Base-by-base conservation (phyloP, 2,888 invertebrate species). In the Stenchaetothrips biformis region DNA sequence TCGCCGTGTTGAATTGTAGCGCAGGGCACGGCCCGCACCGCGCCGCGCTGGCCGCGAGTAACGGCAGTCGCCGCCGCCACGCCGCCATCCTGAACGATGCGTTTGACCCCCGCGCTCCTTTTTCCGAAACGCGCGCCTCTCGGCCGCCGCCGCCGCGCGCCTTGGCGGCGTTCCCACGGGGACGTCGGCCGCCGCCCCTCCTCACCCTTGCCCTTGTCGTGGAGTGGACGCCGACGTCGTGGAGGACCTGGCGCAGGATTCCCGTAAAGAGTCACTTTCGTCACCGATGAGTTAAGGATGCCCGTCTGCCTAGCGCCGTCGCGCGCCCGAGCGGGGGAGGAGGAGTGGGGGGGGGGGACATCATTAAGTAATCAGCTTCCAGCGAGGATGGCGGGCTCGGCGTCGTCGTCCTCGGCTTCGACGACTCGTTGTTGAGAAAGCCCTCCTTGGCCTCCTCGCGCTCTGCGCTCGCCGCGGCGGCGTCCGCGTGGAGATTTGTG, bases 401-500 rank as follows among this genome's bases (percentile, higher is more conserved):
- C 18, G 13, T 1, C 53, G 53, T 2, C 53, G 13, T 53, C 53
- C 53, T 9, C 53, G 53, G 13, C 53, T 9, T 9, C 53, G 53
- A 16, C 13, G 53, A 53, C 53, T 53, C 53, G 53, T 7, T 21
- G 67, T 74, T 21, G 21, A 11, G 67, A 74, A 74, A 74, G 67
- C 67, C 11, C 7, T 25, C 67, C 67, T 21, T 4, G n/a, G 6
- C 18, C 21, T 67, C 67, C 21, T 67, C 67, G n/a, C n/a, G n/a
- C n/a, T 9, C 53, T 0, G 59, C 67, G 67, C 9, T 11, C 25
- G 21, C 67, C 7, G 67, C 67, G 21, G 21, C 25, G 7, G 67
- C 11, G 21, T 74, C 67, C 67, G 67, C 25, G 67, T 21, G 67
- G 67, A 74, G 67, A 74, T 74, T 74, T 74, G 67, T 74, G 67